phyloP scores from a whole-genome alignment of 2,797 vertebrate species.

The Enteromius treurensis region DNA sequence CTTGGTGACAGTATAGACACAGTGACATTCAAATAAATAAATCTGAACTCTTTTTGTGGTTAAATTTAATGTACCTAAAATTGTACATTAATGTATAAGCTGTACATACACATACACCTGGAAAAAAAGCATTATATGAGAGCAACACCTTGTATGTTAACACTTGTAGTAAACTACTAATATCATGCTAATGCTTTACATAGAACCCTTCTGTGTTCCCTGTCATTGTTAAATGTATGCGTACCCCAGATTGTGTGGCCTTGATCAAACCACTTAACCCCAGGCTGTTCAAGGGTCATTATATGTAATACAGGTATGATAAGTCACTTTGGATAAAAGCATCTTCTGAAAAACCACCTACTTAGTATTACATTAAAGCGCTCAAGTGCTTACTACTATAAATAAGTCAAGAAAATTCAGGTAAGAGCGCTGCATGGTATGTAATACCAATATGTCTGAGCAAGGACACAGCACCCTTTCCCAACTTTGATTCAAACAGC shows the following conservation, averaged over 20 bases:
- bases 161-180: background rate
- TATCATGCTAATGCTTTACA: background rate
- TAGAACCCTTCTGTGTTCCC: background rate
- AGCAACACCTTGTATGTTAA: background rate
- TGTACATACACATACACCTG: too few species aligned
- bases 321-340: constrained; percentile 14
- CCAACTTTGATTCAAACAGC: constrained; percentile 50
- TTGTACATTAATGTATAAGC: background rate
- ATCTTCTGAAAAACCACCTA: background rate
- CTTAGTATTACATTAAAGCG: background rate
- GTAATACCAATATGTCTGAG: constrained; percentile 16
- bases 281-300: background rate
- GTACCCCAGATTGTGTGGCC: background rate
- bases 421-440: background rate
- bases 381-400: constrained; percentile 24
- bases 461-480: constrained; percentile 53
- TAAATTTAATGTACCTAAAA: background rate
- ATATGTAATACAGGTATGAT: background rate
- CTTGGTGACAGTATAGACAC: too few species aligned
- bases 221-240: background rate
- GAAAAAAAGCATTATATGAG: background rate
- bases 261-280: background rate
- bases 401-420: constrained; percentile 16
- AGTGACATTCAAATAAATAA: background rate
- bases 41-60: background rate